A percentile compares a stretch with the other conserved stretches of the same genome.
Conservation (phyloP, 2,113 vertebrate species). For the Python bivittatus region DNA sequence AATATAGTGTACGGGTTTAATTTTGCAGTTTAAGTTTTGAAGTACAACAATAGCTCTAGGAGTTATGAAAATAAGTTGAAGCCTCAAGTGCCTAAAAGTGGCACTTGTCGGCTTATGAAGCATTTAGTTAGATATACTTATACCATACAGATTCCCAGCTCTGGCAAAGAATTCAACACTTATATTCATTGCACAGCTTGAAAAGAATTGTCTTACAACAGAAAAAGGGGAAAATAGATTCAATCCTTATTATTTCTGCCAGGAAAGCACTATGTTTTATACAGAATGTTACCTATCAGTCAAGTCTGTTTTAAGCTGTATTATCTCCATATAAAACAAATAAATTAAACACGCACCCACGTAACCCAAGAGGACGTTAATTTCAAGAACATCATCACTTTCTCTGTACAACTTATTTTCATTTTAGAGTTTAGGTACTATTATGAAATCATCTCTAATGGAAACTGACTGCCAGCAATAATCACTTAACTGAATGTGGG, state of each 20-base stretch:
- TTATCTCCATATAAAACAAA: not conserved
- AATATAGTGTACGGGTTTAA: slow-evolving; percentile 20
- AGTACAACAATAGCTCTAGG: slow-evolving; percentile 18
- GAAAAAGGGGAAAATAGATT: not conserved
- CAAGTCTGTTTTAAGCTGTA: not conserved
- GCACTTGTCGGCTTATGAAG: not conserved
- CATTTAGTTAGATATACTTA: slow-evolving; percentile 31
- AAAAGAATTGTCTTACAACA: not conserved
- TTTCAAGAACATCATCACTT: not conserved
- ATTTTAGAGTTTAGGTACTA: slow-evolving; percentile 16
- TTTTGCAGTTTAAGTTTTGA: slow-evolving; percentile 45
- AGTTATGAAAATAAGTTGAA: slow-evolving; percentile 43
- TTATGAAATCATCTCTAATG: not conserved
- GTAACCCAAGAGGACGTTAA: not conserved
- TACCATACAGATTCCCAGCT: not conserved
- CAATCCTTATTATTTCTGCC: not conserved
- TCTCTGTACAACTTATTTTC: not conserved
- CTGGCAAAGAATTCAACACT: slow-evolving; percentile 28
- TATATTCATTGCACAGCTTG: slow-evolving; percentile 24
- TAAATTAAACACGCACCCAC: not conserved
- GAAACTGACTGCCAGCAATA: not conserved
- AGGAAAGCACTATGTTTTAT: not conserved
- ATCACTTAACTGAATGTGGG: slow-evolving; percentile 23
- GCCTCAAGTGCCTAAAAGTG: slow-evolving; percentile 37
- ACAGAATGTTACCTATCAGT: not conserved